Evolutionary conservation across 2,888 invertebrate genomes (phyloP).

Genomic region (Drosophila phalerata): DNA sequence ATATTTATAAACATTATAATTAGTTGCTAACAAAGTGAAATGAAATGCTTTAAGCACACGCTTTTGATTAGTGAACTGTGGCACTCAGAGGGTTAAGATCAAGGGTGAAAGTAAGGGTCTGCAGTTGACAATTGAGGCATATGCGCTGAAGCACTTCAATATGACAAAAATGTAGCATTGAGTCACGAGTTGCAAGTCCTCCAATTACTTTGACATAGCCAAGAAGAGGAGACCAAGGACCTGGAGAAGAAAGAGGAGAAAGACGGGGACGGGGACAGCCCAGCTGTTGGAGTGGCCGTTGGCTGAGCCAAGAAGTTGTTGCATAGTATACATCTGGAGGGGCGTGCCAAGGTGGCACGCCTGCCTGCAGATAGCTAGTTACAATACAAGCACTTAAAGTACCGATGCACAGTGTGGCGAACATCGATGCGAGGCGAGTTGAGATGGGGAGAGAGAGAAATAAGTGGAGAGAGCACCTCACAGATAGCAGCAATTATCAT

Average conservation of each 20-base stretch:
- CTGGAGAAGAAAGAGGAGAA: no score
- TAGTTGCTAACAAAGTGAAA: constrained; percentile 58
- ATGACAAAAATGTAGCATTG: constrained; percentile 42
- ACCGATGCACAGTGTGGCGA: constrained; percentile 51
- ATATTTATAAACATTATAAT: constrained; percentile 62
- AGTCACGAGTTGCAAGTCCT: constrained; percentile 32
- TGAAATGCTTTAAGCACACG: constrained; percentile 49
- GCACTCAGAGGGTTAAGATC: neutral
- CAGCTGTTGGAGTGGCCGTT: constrained; percentile 55
- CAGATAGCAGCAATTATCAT: constrained; percentile 38
- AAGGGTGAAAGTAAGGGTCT: neutral
- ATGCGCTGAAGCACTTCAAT: constrained; percentile 64
- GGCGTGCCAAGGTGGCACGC: constrained; percentile 72
- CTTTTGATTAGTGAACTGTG: constrained; percentile 53
- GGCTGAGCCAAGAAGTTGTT: constrained; percentile 39
- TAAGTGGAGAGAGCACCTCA: neutral
- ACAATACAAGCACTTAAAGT: constrained; percentile 66
- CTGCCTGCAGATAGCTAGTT: constrained; percentile 73
- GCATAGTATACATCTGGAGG: constrained; percentile 47
- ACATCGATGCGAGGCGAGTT: constrained; percentile 18
- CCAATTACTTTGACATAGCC: constrained; percentile 80
- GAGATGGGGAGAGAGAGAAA: no score
- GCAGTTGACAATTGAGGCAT: constrained; percentile 66
- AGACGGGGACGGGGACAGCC: neutral
- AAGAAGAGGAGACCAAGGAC: constrained; percentile 8